These are phyloP conservation scores for Schizopygopsis malacanthus DNA, from an alignment of 2,797 vertebrate genomes.

Conservation along the genomic window DNA sequence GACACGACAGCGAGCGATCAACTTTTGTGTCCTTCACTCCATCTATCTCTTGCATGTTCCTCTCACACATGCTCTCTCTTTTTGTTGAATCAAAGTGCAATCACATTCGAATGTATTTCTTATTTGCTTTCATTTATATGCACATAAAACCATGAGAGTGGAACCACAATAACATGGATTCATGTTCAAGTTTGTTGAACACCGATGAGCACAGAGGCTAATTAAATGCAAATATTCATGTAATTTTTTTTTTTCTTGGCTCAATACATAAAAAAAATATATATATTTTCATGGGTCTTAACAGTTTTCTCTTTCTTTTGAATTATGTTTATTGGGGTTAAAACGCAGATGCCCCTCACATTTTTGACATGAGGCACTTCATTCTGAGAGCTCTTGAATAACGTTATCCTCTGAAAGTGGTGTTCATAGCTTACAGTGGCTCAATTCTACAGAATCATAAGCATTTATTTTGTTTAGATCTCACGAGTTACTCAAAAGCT, in stretches of 20 bases:
- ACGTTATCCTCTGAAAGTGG: not conserved
- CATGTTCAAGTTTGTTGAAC: not conserved
- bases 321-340: not conserved
- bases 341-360: not conserved
- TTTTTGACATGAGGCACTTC: not conserved
- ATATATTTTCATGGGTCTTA: not conserved
- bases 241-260: not conserved
- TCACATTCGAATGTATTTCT: not conserved
- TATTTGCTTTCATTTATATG: not conserved
- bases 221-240: not conserved
- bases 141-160: too few relatives aligned
- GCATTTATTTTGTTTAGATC: conserved; percentile 5
- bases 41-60: not conserved
- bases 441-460: not conserved
- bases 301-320: not conserved
- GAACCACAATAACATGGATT: not conserved
- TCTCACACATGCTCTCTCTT: not conserved
- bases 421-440: not conserved
- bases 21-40: conserved; percentile 32
- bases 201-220: not conserved
- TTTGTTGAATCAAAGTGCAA: not conserved
- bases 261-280: not conserved
- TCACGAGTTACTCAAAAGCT: not conserved
- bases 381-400: not conserved
- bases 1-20: conserved; percentile 12